Percentiles rank a stretch among this genome's conserved stretches.
Evolutionary conservation across 2,797 vertebrate species (phyloP).

Genomic region (Neostethus bicornis): DNA sequence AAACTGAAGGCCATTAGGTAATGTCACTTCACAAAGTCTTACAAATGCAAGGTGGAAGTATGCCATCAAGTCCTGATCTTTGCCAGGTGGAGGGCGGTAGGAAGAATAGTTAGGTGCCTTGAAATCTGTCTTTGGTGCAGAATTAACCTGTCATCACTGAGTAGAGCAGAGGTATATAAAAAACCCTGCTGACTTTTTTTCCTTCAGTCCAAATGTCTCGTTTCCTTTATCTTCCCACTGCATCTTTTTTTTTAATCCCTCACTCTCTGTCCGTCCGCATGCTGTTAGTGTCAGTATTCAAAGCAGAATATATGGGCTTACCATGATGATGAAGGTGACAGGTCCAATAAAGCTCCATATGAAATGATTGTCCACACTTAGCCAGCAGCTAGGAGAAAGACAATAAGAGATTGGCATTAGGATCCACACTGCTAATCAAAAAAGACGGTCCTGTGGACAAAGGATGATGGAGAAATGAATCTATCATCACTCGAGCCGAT

Average conservation of each 20-base stretch:
- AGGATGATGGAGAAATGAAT: conserved; percentile 9
- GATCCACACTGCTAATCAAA: conserved; percentile 7
- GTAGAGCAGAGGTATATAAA: conserved; percentile 40
- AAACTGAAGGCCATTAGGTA: conserved; percentile 24
- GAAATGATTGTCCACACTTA: conserved; percentile 98
- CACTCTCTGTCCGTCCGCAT: conserved; percentile 36
- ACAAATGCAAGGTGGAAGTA: conserved; percentile 41
- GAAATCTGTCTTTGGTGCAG: conserved; percentile 59
- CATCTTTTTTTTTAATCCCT: conserved; percentile 58
- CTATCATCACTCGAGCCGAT: conserved; percentile 6
- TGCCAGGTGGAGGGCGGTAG: conserved; percentile 48
- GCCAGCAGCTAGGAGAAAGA: conserved; percentile 90
- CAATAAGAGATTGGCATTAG: conserved; percentile 25
- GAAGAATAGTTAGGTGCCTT: conserved; percentile 42
- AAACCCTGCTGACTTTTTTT: conserved; percentile 45
- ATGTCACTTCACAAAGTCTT: conserved; percentile 42
- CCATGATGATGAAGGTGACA: conserved; percentile 98
- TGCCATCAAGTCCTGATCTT: conserved; percentile 55
- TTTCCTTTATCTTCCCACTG: conserved; percentile 40
- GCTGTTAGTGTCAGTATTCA: conserved; percentile 50
- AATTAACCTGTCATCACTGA: conserved; percentile 65
- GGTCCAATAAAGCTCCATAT: conserved; percentile 99
- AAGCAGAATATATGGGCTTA: conserved; percentile 77
- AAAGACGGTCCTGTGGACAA: not conserved
- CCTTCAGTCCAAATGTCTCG: conserved; percentile 34